Base-by-base conservation (phyloP, 2,113 vertebrate species). In the Phalacrocorax carbo region DNA sequence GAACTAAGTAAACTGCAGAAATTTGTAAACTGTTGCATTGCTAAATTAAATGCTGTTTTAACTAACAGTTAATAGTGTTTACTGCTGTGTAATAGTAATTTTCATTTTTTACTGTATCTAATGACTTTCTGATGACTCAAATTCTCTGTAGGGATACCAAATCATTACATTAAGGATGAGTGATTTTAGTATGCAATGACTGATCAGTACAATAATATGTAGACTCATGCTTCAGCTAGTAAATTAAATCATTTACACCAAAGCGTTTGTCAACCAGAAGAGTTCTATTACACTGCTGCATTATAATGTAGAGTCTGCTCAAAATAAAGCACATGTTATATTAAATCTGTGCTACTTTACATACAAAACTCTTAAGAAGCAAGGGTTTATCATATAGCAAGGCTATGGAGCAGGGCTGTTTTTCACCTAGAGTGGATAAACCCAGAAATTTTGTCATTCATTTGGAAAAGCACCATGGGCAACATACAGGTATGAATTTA, bases 61-160 rank as follows among this genome's bases (percentile, higher is more conserved):
- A 98, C 98, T 98, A 98, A 98, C 98, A 98, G 98, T 98, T 99
- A 99, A 99, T 98, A 98, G 98, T 98, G 97, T 98, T 98, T 97
- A 98, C 98, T 98, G 98, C 98, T 98, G 98, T 97, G 98, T 98
- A 98, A 98, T 98, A 98, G 98, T 98, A 98, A 98, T 98, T 98
- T 98, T 98, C 98, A 98, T 98, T 98, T 98, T 98, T 98, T 98
- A 98, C 98, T 98, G 98, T 98, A 99, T 98, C 98, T 99, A 98
- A 98, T 98, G 98, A 98, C 98, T 98, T 98, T 98, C 98, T 98
- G 98, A 98, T 98, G 98, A 98, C 98, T 98, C 95, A 97, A 98
- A 98, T 98, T 98, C 98, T 98, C 98, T 98, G 98, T 98, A 98
- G 98, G 98, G 98, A 98, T 98, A 98, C 98, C 98, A 98, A 98